Evolutionary conservation across 1,140 invertebrate genomes (phyloP), one percentile per base, ranked within the genome.

Genomic region (Akabosia matsudoensis): DNA sequence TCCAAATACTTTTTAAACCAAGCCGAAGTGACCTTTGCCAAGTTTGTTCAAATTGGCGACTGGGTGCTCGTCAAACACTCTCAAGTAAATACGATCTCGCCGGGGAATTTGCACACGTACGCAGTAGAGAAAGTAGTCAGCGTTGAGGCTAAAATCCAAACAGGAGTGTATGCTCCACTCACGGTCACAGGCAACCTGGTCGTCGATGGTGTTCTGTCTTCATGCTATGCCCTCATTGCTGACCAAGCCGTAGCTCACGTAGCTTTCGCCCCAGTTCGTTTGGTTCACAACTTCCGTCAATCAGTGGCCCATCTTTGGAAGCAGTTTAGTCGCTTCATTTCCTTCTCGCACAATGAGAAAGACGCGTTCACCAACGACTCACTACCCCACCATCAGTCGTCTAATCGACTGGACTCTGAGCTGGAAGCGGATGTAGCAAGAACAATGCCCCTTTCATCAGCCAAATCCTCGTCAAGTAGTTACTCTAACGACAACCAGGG

Each of bases 211-310:
- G 91, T 97, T 1, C 88, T 96, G 0, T 93, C 93, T 0, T 98
- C 96, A 0, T 99, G 97, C 84, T 99, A 98, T 86, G 97, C 97
- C 0, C 86, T 95, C 13, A 88, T 98, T 18, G 88, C 92, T 83
- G 93, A 91, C 84, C 94, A 97, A 80, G 84, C 85, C 10, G 77
- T 97, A 67, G 96, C 95, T 3, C 96, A 98, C 83, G 88, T 88
- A 82, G 90, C 91, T 0, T 93, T 97, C 83, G 85, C 90, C 3
- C 96, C 96, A 0, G 84, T 95, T 71, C 87, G 96, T 61, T 75
- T 91, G 0, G 86, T 87, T 79, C 84, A 84, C 70, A 87, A 86
- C 78, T 75, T 88, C 33, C 76, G 64, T 73, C 74, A 33, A 30
- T 76, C 76, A 28, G 28, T 81, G 31, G 74, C 67, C 34, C 80